Base-by-base conservation (phyloP, 1,140 invertebrate genomes). In the Metopolophium dirhodum region DNA sequence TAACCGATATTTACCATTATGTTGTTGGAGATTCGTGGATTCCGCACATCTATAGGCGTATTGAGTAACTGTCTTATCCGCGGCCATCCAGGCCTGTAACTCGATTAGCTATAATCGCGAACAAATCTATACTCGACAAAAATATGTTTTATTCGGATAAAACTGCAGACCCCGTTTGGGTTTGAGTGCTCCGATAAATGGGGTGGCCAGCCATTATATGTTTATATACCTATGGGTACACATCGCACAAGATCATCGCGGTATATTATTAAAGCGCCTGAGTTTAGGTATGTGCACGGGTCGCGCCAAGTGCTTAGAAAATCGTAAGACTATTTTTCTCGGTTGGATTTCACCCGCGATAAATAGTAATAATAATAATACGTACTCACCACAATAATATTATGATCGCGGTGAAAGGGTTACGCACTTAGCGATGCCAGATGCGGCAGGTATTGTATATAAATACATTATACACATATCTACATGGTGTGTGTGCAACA, bases 401-500 rank as follows among this genome's bases (percentile, higher is more conserved):
- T 57, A n/a, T 18, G 61, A 77, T n/a, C 85, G 85, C 85, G 41
- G 85, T 47, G 85, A 86, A 86, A 86, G 41, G 85, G 41, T 86
- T 77, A 77, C 61, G 61, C 61, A 68, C 61, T 68, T 68, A 68
- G 61, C 61, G n/a, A n/a, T n/a, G 61, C 61, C 61, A 77, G 30
- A 77, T 77, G 61, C 61, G 20, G 30, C 30, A n/a, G 14, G 14
- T 77, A 77, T 77, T 77, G 61, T 77, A 77, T 68, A 68, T 7
- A 30, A n/a, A 83, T 82, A 82, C 22, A 37, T 61, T 37, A 23
- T 22, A 37, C 22, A 83, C 22, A 83, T 23, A 83, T 83, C n/a
- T 83, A 83, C 22, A 35, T 20, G n/a, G 14, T 82, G 77, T 83
- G 35, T 83, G 77, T 83, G 77, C 61, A 83, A 37, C 41, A 47